Evolutionary conservation across 2,888 invertebrate species (phyloP).

Genomic region (Danaus chrysippus): DNA sequence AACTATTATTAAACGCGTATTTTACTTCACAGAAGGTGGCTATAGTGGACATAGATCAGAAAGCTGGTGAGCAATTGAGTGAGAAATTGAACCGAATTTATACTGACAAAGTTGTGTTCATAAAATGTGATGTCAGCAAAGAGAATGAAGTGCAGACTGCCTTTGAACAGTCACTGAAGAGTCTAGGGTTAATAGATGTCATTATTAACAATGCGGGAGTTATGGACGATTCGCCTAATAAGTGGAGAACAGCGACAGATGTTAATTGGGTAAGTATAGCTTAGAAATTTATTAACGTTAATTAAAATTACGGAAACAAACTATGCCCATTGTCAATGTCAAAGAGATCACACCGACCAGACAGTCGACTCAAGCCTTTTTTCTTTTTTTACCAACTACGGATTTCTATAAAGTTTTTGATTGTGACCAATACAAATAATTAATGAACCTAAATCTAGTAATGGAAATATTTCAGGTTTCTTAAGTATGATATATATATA

Average conservation of each 20-base stretch:
- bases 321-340: no score
- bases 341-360: no score
- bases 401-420: no score
- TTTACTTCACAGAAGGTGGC: constrained; percentile 40
- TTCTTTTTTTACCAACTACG: no score
- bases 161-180: constrained; percentile 40
- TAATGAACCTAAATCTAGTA: no score
- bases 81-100: constrained; percentile 39
- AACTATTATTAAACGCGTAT: no score
- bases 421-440: no score
- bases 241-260: constrained; percentile 45
- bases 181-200: constrained; percentile 45
- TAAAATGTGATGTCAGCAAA: constrained; percentile 49
- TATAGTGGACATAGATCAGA: constrained; percentile 45
- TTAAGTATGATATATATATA: no score
- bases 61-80: constrained; percentile 39
- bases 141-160: constrained; percentile 41
- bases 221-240: constrained; percentile 42
- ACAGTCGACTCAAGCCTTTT: no score
- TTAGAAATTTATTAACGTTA: not conserved
- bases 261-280: constrained; percentile 46
- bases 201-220: constrained; percentile 55
- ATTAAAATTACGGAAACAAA: not conserved
- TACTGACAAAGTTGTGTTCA: constrained; percentile 40
- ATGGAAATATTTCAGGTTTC: no score